These are phyloP conservation scores for Epistrophella euchroma DNA, from an alignment of 2,888 invertebrate species.

Conservation along the genomic window DNA sequence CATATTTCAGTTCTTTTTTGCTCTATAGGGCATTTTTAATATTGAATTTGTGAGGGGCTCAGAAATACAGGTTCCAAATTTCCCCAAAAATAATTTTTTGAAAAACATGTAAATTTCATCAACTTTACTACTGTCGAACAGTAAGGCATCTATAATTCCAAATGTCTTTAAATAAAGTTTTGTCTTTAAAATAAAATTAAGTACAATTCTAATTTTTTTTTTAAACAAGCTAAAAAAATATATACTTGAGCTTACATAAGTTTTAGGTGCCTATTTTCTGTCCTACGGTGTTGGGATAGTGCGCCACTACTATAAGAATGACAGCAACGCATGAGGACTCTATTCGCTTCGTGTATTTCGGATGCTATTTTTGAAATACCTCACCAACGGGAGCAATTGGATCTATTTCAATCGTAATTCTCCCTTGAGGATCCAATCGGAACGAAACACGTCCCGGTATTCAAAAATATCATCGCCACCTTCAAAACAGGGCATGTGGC, in stretches of 20 bases:
- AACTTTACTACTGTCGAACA: too few relatives aligned
- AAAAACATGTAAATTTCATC: too few relatives aligned
- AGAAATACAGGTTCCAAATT: too few relatives aligned
- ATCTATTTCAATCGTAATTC: constrained; percentile 64
- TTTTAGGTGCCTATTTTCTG: neutral
- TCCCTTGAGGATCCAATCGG: constrained; percentile 58
- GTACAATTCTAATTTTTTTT: neutral
- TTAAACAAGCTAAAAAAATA: neutral
- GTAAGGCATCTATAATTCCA: too few relatives aligned
- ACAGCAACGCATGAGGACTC: constrained; percentile 66
- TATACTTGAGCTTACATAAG: neutral
- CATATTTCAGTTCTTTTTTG: too few relatives aligned
- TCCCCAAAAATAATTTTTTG: too few relatives aligned
- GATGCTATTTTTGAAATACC: constrained; percentile 62
- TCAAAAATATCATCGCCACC: constrained; percentile 64
- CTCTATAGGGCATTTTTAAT: too few relatives aligned
- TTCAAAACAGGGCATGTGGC: constrained; percentile 65
- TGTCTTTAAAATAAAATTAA: too few relatives aligned
- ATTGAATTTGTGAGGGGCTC: too few relatives aligned
- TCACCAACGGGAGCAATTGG: constrained; percentile 69
- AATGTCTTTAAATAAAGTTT: too few relatives aligned
- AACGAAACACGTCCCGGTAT: constrained; percentile 5
- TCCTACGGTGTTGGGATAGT: constrained; percentile 4
- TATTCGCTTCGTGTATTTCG: neutral
- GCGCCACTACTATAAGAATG: neutral